phyloP scores from a whole-genome alignment of 2,797 vertebrate species.

The Zenarchopterus dispar region DNA sequence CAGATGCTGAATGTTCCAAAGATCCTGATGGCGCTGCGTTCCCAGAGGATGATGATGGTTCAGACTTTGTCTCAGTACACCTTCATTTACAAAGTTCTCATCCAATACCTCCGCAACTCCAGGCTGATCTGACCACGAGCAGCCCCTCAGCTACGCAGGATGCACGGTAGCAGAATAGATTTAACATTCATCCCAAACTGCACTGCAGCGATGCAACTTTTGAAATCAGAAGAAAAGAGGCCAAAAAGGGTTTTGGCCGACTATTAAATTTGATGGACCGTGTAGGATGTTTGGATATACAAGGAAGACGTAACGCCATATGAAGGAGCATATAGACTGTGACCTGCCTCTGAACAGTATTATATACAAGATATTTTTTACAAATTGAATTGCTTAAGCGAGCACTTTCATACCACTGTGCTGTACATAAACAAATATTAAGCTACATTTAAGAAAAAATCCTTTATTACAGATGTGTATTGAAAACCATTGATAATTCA shows the following conservation, averaged over 20 bases:
- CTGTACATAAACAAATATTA: constrained; percentile 75
- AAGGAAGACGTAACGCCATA: constrained; percentile 25
- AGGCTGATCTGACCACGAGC: constrained; percentile 88
- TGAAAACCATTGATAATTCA: constrained; percentile 39
- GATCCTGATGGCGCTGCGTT: constrained; percentile 87
- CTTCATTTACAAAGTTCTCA: constrained; percentile 94
- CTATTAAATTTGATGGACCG: constrained; percentile 54
- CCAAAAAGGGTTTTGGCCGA: constrained; percentile 18
- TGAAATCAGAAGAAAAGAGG: constrained; percentile 11
- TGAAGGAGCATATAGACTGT: constrained; percentile 55
- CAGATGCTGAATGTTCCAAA: constrained; percentile 91
- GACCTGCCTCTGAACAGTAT: constrained; percentile 74
- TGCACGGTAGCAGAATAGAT: background rate
- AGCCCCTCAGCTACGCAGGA: background rate
- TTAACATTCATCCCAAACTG: constrained; percentile 42
- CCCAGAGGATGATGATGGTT: constrained; percentile 97
- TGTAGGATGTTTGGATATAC: constrained; percentile 13
- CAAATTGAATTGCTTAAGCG: constrained; percentile 56
- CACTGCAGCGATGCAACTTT: constrained; percentile 20
- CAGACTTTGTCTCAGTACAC: constrained; percentile 96
- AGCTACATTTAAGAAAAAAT: constrained; percentile 52
- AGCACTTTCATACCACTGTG: constrained; percentile 79
- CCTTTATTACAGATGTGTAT: constrained; percentile 36
- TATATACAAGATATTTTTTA: constrained; percentile 67
- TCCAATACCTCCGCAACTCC: constrained; percentile 95